Percentiles rank a stretch among this genome's conserved stretches.
phyloP scores from a whole-genome alignment of 64 coral and sea anemone genomes.

The Cladopsammia gracilis region DNA sequence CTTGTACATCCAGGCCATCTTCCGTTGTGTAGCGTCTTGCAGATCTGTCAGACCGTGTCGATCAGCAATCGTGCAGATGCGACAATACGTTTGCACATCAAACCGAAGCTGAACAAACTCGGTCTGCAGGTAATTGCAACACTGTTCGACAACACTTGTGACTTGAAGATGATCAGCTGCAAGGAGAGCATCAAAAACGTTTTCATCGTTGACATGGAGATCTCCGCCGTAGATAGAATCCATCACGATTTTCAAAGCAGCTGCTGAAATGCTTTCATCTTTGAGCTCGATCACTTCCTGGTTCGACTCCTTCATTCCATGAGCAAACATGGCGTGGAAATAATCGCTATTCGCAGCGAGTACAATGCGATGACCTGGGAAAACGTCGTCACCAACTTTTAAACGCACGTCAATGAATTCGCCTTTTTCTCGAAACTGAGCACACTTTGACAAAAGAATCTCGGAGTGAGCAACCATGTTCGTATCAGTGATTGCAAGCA shows the following conservation, averaged over 20 bases:
- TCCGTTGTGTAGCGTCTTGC: not conserved
- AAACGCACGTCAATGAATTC: conserved; percentile 77
- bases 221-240: conserved; percentile 3
- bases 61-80: not conserved
- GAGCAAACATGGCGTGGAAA: conserved; percentile 82
- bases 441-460: not conserved
- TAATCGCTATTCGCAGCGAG: conserved; percentile 81
- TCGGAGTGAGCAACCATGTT: no score
- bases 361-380: conserved; percentile 70
- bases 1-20: conserved; percentile 5
- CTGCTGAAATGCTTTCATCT: conserved; percentile 3
- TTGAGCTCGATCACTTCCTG: conserved; percentile 2
- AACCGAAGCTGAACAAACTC: not conserved
- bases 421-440: not conserved
- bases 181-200: not conserved
- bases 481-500: no score
- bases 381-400: conserved; percentile 64
- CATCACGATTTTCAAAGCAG: not conserved
- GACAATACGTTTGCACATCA: not conserved
- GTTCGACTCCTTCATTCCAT: not conserved
- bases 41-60: not conserved
- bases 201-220: not conserved
- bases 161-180: conserved; percentile 2
- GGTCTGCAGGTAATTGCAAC: not conserved
- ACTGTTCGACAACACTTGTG: not conserved